These are phyloP conservation scores for Scatophagus argus DNA, from an alignment of 2,113 vertebrate species.

Conservation along the genomic window DNA sequence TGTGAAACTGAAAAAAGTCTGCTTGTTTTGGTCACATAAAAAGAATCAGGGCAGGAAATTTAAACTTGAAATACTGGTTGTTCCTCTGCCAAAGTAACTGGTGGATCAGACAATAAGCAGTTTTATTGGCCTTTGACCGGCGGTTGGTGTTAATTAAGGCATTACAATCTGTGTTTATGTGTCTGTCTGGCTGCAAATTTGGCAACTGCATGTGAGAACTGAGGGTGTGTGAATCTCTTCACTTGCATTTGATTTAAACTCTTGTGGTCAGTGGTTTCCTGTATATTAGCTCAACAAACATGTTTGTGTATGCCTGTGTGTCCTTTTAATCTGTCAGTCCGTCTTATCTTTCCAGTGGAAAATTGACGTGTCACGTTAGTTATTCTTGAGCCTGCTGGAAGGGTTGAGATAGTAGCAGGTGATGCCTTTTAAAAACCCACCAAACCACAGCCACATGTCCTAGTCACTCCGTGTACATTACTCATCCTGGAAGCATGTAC, in stretches of 20 bases:
- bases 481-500: constrained; percentile 68
- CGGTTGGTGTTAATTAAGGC: constrained; percentile 44
- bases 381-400: constrained; percentile 73
- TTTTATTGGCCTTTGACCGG: constrained; percentile 1
- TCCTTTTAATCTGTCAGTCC: constrained; percentile 40
- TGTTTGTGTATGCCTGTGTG: not conserved
- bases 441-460: constrained; percentile 79
- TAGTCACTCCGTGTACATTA: constrained; percentile 72
- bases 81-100: not conserved
- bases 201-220: constrained; percentile 37
- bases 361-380: constrained; percentile 68
- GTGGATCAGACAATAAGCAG: not conserved
- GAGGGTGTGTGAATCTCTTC: constrained; percentile 18
- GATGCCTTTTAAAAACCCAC: constrained; percentile 79
- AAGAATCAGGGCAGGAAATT: not conserved
- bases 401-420: constrained; percentile 76
- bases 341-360: constrained; percentile 71
- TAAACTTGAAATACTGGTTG: not conserved
- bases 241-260: constrained; percentile 38
- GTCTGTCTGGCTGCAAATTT: constrained; percentile 28
- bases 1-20: not conserved
- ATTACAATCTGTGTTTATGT: constrained; percentile 24
- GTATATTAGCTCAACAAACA: not conserved
- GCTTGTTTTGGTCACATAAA: not conserved
- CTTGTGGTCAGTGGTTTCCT: constrained; percentile 26